Evolutionary conservation across 2,797 vertebrate species (phyloP), one percentile per base, ranked within the genome.

Genomic region (Antennarius maculatus): DNA sequence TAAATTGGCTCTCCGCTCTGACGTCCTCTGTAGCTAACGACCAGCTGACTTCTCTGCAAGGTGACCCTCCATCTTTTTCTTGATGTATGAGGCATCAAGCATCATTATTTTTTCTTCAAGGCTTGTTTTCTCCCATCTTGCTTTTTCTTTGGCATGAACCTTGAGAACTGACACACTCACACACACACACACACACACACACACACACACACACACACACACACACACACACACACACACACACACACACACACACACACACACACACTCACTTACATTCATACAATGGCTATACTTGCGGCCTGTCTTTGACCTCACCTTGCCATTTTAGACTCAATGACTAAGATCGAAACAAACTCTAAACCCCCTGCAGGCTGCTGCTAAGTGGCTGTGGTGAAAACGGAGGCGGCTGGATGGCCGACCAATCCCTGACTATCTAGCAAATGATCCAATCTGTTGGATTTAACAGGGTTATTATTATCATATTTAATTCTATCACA

Each of bases 221-320:
- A 65, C 27, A 43, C 45, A 72, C 61, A n/a, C 61, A 67, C 31
- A 43, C 45, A 41, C 37, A 61, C 47, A 55, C 37, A 39, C 7
- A 5, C 37, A 39, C 37, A 5, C 37, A 39, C 37, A 39, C 37
- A 8, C 9, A 39, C 37, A 39, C 45, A 34, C 43, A 63, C 59
- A 59, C 52, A 70, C 61, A 65, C 27, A 43, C 45, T n/a, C n/a
- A n/a, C n/a, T n/a, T n/a, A n/a, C n/a, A n/a, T n/a, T n/a, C n/a
- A n/a, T n/a, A 41, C 61, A 63, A 49, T 5, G 28, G 63, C 59
- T 65, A 45, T 56, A 66, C 77, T 77, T 61, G 63, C 31, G 75
- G 76, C 71, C 63, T 53, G 86, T 83, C 86, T 84, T 87, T 92
- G 86, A 89, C 86, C 87, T 90, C 86, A 89, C 88, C 88, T 90